phyloP scores from a whole-genome alignment of 2,888 invertebrate genomes.

The Iselma pallidipennis region DNA sequence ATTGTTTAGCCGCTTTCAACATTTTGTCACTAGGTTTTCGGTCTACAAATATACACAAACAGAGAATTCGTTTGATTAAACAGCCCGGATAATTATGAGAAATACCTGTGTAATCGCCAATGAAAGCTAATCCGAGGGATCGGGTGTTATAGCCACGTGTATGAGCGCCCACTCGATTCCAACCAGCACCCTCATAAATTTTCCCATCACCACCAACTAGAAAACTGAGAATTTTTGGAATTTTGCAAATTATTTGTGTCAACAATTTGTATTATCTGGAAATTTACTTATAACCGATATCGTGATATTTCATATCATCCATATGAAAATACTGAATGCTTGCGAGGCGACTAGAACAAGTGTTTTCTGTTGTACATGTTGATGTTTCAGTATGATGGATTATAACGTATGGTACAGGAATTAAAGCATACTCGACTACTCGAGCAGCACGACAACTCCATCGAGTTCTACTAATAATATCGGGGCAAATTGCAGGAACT shows the following conservation, averaged over 20 bases:
- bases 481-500: slow-evolving; percentile 57
- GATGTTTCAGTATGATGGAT: slow-evolving; percentile 63
- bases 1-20: slow-evolving; percentile 55
- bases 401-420: slow-evolving; percentile 59
- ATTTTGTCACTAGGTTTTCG: slow-evolving; percentile 55
- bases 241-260: no score
- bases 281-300: slow-evolving; percentile 64
- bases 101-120: slow-evolving; percentile 61
- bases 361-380: slow-evolving; percentile 54
- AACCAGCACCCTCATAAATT: slow-evolving; percentile 64
- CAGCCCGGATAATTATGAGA: background rate
- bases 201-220: slow-evolving; percentile 64
- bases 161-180: slow-evolving; percentile 62
- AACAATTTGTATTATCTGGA: no score
- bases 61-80: background rate
- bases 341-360: slow-evolving; percentile 56
- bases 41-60: slow-evolving; percentile 48
- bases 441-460: slow-evolving; percentile 63
- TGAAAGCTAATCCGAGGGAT: slow-evolving; percentile 61
- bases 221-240: no score
- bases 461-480: slow-evolving; percentile 60
- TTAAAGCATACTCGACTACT: slow-evolving; percentile 59
- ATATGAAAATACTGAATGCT: slow-evolving; percentile 61
- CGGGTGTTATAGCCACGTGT: slow-evolving; percentile 60
- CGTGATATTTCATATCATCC: slow-evolving; percentile 56